Evolutionary conservation across 2,797 vertebrate genomes (phyloP).

Genomic region (Melanotaenia trifasciata): DNA sequence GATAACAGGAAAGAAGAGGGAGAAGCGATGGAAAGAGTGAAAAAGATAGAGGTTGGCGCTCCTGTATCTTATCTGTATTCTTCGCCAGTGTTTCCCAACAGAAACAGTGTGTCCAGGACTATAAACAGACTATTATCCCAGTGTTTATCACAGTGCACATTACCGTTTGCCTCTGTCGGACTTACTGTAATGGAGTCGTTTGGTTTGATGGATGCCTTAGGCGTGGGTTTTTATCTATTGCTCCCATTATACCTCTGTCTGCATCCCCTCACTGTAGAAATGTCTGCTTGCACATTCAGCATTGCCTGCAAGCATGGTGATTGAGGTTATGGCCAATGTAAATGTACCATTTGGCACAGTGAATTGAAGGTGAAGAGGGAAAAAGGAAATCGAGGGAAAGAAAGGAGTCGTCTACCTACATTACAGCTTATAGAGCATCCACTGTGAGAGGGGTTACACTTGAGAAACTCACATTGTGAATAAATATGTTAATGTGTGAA

Average conservation of each 20-base stretch:
- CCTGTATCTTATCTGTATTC: conserved; percentile 79
- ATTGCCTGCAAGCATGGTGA: conserved; percentile 65
- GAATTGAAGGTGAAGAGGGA: conserved; percentile 71
- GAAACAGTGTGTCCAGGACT: conserved; percentile 79
- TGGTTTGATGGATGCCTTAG: conserved; percentile 82
- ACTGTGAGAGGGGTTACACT: conserved; percentile 14
- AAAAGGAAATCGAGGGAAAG: conserved; percentile 60
- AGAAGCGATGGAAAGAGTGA: conserved; percentile 57
- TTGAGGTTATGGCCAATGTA: conserved; percentile 82
- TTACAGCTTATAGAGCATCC: conserved; percentile 34
- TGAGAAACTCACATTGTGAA: conserved; percentile 18
- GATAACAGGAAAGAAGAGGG: conserved; percentile 63
- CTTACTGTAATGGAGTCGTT: conserved; percentile 85
- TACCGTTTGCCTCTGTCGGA: conserved; percentile 80
- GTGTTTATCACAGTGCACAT: conserved; percentile 82
- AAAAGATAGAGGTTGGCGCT: conserved; percentile 60
- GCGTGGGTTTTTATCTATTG: conserved; percentile 76
- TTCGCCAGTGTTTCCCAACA: conserved; percentile 73
- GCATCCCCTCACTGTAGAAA: conserved; percentile 68
- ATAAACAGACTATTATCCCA: conserved; percentile 84
- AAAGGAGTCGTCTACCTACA: conserved; percentile 54
- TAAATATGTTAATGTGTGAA: conserved; percentile 24
- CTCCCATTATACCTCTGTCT: conserved; percentile 75
- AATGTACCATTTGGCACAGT: conserved; percentile 78
- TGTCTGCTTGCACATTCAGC: conserved; percentile 71